phyloP scores from a whole-genome alignment of 2,888 invertebrate species.

The Clostera curtula region DNA sequence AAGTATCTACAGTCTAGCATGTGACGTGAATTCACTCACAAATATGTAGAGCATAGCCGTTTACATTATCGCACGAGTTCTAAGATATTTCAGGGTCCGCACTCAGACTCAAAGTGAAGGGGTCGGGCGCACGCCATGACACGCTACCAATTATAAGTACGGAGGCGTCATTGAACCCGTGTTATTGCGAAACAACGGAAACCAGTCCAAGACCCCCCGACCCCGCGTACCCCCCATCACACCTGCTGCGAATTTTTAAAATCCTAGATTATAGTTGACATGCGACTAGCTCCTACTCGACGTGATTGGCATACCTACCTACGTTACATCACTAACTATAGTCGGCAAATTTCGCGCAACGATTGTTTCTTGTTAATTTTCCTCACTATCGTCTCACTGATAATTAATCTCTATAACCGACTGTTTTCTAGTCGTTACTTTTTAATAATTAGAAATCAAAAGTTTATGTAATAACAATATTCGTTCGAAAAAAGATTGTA shows the following conservation, averaged over 20 bases:
- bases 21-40: too few species aligned
- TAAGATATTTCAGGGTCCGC: conserved; percentile 17
- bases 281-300: conserved; percentile 47
- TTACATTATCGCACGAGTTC: conserved; percentile 14
- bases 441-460: conserved; percentile 10
- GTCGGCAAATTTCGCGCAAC: conserved; percentile 22
- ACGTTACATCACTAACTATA: conserved; percentile 55
- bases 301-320: conserved; percentile 50
- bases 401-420: neutral
- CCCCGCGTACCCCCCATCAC: conserved; percentile 29
- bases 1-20: too few species aligned
- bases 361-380: too few species aligned
- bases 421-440: conserved; percentile 1
- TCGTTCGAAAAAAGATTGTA: conserved; percentile 7
- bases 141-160: conserved; percentile 62
- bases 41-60: conserved; percentile 21
- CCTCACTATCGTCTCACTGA: too few species aligned
- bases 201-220: conserved; percentile 53
- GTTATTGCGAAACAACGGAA: conserved; percentile 75
- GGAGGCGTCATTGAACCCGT: conserved; percentile 69
- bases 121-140: conserved; percentile 55
- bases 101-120: conserved; percentile 35
- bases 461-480: conserved; percentile 10
- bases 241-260: conserved; percentile 72
- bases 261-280: conserved; percentile 71